Evolutionary conservation across 2,888 invertebrate species (phyloP).

Genomic region (Acanthosepion pharaonis): DNA sequence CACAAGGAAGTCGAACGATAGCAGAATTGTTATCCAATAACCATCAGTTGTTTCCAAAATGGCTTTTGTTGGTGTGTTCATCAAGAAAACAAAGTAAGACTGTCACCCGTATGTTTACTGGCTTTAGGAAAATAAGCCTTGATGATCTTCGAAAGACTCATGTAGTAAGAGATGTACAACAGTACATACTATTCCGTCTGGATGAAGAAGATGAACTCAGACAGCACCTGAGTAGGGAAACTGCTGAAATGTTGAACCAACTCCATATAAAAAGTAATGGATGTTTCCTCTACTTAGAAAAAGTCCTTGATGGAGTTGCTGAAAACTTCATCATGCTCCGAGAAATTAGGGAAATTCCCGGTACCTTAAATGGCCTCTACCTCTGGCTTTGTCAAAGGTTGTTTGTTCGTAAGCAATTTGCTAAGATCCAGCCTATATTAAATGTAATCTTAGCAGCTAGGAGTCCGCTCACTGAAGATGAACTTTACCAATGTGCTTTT

Average conservation of each 20-base stretch:
- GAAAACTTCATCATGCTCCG: slow-evolving; percentile 93
- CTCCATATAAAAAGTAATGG: slow-evolving; percentile 96
- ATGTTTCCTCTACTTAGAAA: slow-evolving; percentile 74
- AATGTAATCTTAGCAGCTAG: slow-evolving; percentile 88
- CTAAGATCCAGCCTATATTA: slow-evolving; percentile 82
- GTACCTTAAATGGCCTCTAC: slow-evolving; percentile 94
- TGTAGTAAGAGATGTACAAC: slow-evolving; percentile 94
- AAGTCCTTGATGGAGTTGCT: slow-evolving; percentile 86
- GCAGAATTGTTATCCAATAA: slow-evolving; percentile 87
- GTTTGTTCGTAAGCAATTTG: slow-evolving; percentile 89
- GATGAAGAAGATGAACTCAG: slow-evolving; percentile 91
- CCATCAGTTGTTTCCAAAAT: slow-evolving; percentile 92
- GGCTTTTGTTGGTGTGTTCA: slow-evolving; percentile 92
- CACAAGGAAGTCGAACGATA: slow-evolving; percentile 69
- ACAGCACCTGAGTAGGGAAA: slow-evolving; percentile 90
- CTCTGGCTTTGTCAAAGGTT: slow-evolving; percentile 94
- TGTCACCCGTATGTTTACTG: slow-evolving; percentile 81
- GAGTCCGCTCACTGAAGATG: slow-evolving; percentile 81
- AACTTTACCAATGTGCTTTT: slow-evolving; percentile 87
- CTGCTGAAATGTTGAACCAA: slow-evolving; percentile 95
- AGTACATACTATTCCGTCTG: slow-evolving; percentile 88
- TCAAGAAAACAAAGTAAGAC: slow-evolving; percentile 85
- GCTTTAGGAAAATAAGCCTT: slow-evolving; percentile 91
- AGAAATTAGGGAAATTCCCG: slow-evolving; percentile 92
- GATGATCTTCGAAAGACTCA: slow-evolving; percentile 88